Percentiles rank a stretch among this genome's conserved stretches.
These are phyloP conservation scores for Maniola hyperantus DNA, from an alignment of 2,888 invertebrate genomes.

Conservation along the genomic window DNA sequence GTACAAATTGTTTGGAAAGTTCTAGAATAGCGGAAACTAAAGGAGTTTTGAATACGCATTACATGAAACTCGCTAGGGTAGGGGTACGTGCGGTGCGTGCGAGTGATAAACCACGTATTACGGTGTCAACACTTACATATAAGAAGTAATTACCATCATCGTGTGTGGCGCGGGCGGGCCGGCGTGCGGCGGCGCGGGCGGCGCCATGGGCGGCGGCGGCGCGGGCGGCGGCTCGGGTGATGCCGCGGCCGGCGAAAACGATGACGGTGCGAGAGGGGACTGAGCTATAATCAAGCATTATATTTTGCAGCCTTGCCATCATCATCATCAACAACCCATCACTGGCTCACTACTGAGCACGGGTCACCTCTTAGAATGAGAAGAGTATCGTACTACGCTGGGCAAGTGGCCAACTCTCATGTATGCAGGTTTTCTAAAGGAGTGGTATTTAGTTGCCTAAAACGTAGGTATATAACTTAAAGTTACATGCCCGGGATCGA, in stretches of 20 bases:
- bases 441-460: too few relatives aligned
- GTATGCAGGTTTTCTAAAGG: too few relatives aligned
- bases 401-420: too few relatives aligned
- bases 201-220: slow-evolving; percentile 78
- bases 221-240: slow-evolving; percentile 84
- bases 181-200: slow-evolving; percentile 59
- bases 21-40: slow-evolving; percentile 7
- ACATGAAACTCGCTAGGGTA: slow-evolving; percentile 37
- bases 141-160: slow-evolving; percentile 83
- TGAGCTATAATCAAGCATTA: slow-evolving; percentile 60
- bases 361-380: too few relatives aligned
- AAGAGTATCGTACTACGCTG: too few relatives aligned
- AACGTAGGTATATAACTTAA: too few relatives aligned
- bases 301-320: slow-evolving; percentile 6
- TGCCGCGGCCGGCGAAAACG: slow-evolving; percentile 80
- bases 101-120: slow-evolving; percentile 79
- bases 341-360: too few relatives aligned
- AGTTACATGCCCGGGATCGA: too few relatives aligned
- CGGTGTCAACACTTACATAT: slow-evolving; percentile 83
- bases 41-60: slow-evolving; percentile 16
- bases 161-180: slow-evolving; percentile 71
- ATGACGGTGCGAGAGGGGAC: slow-evolving; percentile 84
- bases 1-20: not conserved
- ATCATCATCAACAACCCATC: too few relatives aligned
- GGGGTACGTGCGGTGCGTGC: slow-evolving; percentile 72